phyloP scores from a whole-genome alignment of 2,797 vertebrate species.

The Poecilia gillii region DNA sequence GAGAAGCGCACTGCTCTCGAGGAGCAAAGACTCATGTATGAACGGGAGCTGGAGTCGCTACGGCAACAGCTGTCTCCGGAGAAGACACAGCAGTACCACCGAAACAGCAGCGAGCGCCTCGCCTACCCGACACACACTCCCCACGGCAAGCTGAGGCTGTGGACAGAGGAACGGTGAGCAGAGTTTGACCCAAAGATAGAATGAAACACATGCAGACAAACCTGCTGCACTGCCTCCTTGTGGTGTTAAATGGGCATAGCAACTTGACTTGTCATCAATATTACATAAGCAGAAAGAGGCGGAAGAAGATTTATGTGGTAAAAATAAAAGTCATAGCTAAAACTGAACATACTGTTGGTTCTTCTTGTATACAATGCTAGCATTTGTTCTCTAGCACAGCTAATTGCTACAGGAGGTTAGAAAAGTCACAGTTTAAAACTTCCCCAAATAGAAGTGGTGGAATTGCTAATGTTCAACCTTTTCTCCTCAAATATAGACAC shows the following conservation, averaged over 20 bases:
- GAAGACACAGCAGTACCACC: conserved; percentile 82
- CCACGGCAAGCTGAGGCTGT: conserved; percentile 90
- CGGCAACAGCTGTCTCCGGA: conserved; percentile 95
- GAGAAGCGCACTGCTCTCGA: conserved; percentile 94
- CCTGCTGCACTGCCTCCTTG: background rate
- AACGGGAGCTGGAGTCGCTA: conserved; percentile 92
- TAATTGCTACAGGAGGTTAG: background rate
- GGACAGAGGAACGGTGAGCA: conserved; percentile 94
- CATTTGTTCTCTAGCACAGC: background rate
- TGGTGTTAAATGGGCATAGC: background rate
- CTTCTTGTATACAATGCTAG: background rate
- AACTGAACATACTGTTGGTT: background rate
- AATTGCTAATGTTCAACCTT: background rate
- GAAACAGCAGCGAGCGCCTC: conserved; percentile 84
- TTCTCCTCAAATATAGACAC: background rate
- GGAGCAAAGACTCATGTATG: conserved; percentile 96
- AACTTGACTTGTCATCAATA: background rate
- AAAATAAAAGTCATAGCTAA: background rate
- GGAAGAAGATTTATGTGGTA: background rate
- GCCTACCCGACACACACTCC: conserved; percentile 84
- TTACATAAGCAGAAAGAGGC: background rate
- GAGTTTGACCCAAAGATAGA: background rate
- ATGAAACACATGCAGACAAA: background rate
- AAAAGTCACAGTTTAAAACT: background rate
- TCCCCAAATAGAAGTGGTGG: background rate